Percentiles rank a stretch among this genome's conserved stretches.
phyloP scores from a whole-genome alignment of 2,113 vertebrate genomes.

The Propithecus coquereli region DNA sequence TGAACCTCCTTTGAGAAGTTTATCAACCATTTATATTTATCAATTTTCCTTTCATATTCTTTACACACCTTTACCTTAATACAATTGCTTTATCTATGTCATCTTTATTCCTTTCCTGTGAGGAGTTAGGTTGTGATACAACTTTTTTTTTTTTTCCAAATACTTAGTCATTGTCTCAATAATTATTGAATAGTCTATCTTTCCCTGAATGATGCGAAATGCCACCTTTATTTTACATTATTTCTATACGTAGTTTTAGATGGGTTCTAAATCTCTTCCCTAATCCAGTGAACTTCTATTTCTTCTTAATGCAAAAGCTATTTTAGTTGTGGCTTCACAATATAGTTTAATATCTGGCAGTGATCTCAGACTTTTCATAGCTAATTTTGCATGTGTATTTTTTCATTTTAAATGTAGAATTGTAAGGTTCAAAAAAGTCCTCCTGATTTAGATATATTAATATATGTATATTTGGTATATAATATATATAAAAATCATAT shows the following conservation, averaged over 20 bases:
- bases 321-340: neutral
- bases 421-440: neutral
- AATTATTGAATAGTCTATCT: neutral
- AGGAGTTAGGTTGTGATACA: neutral
- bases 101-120: neutral
- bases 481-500: neutral
- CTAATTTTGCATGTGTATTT: neutral
- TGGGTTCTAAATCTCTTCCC: neutral
- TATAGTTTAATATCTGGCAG: neutral
- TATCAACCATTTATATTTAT: neutral
- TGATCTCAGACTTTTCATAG: neutral
- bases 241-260: neutral
- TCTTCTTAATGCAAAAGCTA: neutral
- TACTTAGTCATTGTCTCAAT: neutral
- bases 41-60: neutral
- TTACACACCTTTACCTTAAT: neutral
- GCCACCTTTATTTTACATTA: neutral
- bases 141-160: neutral
- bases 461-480: neutral
- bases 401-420: neutral
- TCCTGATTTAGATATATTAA: neutral
- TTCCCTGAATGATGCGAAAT: neutral
- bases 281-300: neutral
- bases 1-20: neutral
- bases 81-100: neutral